phyloP scores from a whole-genome alignment of 2,888 invertebrate species.

The Plusia festucae region DNA sequence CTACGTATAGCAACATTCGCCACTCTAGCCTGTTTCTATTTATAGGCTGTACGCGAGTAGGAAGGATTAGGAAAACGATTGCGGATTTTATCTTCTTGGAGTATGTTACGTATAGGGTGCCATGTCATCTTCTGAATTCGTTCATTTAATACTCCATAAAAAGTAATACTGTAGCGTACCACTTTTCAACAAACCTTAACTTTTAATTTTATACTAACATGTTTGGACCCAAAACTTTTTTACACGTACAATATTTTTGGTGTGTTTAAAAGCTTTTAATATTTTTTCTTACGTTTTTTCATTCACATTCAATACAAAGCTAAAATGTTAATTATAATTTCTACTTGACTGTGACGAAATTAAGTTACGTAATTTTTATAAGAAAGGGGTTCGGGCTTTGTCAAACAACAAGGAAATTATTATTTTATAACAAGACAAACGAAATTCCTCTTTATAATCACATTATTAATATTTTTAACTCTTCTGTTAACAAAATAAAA shows the following conservation, averaged over 20 bases:
- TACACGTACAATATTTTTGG: neutral
- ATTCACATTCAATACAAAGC: too few species aligned
- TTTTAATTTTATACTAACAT: slow-evolving; percentile 1
- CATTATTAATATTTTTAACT: slow-evolving; percentile 11
- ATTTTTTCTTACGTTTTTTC: neutral
- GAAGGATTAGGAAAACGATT: neutral
- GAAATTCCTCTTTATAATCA: slow-evolving; percentile 9
- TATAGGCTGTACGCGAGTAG: neutral
- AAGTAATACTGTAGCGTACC: too few species aligned
- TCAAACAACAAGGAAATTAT: slow-evolving; percentile 7
- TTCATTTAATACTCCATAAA: too few species aligned
- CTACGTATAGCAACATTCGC: neutral
- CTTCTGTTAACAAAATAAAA: slow-evolving; percentile 14
- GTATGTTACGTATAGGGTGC: neutral
- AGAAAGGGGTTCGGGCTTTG: slow-evolving; percentile 20
- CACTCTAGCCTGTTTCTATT: neutral
- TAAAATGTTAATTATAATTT: slow-evolving; percentile 13
- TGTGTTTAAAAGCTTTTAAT: neutral
- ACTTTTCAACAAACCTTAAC: neutral
- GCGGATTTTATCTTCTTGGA: neutral
- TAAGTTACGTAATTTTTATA: slow-evolving; percentile 22
- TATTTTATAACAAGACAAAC: slow-evolving; percentile 23
- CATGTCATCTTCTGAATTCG: neutral
- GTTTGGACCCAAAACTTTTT: slow-evolving; percentile 3
- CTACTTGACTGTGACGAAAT: slow-evolving; percentile 21